phyloP scores from a whole-genome alignment of 2,113 vertebrate species.

The Serinus canaria region DNA sequence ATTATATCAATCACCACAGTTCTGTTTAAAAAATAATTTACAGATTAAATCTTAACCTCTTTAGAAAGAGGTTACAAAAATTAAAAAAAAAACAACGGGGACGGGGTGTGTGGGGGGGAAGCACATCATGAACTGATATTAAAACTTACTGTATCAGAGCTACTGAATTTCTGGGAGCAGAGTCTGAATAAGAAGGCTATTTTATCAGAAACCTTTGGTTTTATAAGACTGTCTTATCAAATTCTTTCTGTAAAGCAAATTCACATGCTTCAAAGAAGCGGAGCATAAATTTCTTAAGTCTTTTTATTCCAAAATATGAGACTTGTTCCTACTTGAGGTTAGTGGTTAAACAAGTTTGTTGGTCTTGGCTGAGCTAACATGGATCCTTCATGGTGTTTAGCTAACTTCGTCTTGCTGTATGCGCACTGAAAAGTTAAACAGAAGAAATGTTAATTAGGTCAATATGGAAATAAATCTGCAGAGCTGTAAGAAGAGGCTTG shows the following conservation, averaged over 20 bases:
- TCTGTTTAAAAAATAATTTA: constrained; percentile 51
- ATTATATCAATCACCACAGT: constrained; percentile 45
- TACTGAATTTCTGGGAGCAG: background rate
- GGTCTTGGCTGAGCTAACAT: background rate
- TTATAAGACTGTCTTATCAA: constrained; percentile 15
- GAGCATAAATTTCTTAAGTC: background rate
- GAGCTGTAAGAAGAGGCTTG: background rate
- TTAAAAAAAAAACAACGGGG: background rate
- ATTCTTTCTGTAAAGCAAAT: background rate
- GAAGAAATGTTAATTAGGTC: constrained; percentile 14
- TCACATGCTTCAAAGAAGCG: background rate
- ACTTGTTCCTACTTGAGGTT: background rate
- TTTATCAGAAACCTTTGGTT: background rate
- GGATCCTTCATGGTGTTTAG: background rate
- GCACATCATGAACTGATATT: constrained; percentile 32
- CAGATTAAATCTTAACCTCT: constrained; percentile 65
- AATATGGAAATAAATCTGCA: constrained; percentile 20
- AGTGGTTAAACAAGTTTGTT: background rate
- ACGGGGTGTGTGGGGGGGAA: background rate
- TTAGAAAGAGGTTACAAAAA: constrained; percentile 41
- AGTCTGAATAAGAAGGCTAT: background rate
- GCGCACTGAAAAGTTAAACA: constrained; percentile 14
- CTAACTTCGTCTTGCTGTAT: background rate
- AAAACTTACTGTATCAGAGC: constrained; percentile 16
- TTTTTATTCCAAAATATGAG: background rate